Evolutionary conservation across 1,140 invertebrate species (phyloP), one percentile per base, ranked within the genome.

Genomic region (Araneus ventricosus): DNA sequence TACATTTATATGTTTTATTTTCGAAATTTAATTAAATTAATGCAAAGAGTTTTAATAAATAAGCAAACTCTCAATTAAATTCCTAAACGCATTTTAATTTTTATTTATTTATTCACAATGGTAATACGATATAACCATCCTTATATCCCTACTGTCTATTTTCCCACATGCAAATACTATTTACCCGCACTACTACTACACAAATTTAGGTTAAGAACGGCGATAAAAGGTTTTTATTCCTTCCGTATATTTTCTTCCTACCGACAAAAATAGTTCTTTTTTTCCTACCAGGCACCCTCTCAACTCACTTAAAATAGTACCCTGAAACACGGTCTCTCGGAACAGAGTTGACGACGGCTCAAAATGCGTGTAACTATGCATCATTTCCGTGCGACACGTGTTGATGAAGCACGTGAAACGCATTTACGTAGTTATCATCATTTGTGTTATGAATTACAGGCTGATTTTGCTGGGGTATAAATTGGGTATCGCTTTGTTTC

Each of bases 171-270:
- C 14, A 75, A 75, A 75, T 37, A 5, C 17, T 75, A 75, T 75
- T 75, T 75, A 75, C 34, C 4, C 17, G 30, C 4, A 10, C 70
- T 34, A 75, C 34, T 22, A 75, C 70, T 2, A 37, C 17, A 37
- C 17, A 75, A 34, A 75, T 75, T 30, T 37, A 37, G 70, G 70
- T 75, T 75, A 75, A 75, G 70, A 75, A 75, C 70, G 34, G 30
- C 30, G 34, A 75, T 75, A 75, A 75, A 75, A 75, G 2, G 70
- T 17, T 75, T 75, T 37, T 75, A 34, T 75, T 37, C 30, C 20
- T 75, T 37, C 30, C 20, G 14, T 34, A 67, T 30, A 75, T 34
- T 75, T 75, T 75, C 70, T 75, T 34, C 14, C 30, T 34, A 17
- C 63, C 0, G 63, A 27, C 10, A 34, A 75, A 75, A 75, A 75